A percentile compares a stretch with the other conserved stretches of the same genome.
These are phyloP conservation scores for Phthorimaea operculella DNA, from an alignment of 1,140 invertebrate species.

Conservation along the genomic window DNA sequence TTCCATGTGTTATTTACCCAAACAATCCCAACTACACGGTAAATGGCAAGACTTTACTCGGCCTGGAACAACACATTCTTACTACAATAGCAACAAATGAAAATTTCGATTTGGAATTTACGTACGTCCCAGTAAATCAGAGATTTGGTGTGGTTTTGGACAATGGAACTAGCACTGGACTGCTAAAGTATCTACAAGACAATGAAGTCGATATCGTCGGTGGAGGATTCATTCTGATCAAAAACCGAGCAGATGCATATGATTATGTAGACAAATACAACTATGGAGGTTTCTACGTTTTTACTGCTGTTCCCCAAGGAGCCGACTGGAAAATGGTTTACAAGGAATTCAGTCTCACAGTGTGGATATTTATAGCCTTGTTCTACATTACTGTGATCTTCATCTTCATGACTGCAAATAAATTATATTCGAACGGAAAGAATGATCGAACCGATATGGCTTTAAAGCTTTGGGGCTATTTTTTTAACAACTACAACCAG, in stretches of 20 bases:
- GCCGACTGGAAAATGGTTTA: conserved; percentile 34
- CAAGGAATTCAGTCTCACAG: conserved; percentile 24
- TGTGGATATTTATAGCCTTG: conserved; percentile 26
- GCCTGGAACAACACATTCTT: conserved; percentile 32
- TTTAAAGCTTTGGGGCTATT: conserved; percentile 33
- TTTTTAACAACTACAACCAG: conserved; percentile 23
- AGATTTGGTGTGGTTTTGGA: conserved; percentile 27
- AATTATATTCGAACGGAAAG: background rate
- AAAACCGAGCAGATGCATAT: conserved; percentile 26
- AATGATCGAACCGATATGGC: conserved; percentile 6
- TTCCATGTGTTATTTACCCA: conserved; percentile 23
- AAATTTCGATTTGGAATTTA: conserved; percentile 18
- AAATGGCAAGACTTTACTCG: conserved; percentile 18
- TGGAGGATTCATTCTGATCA: conserved; percentile 26
- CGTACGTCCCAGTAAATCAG: conserved; percentile 8
- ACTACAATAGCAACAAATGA: conserved; percentile 20
- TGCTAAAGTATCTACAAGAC: conserved; percentile 21
- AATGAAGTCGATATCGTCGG: conserved; percentile 23
- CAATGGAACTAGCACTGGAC: conserved; percentile 27
- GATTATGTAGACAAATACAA: conserved; percentile 37
- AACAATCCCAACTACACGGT: conserved; percentile 18
- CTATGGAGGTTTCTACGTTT: conserved; percentile 26
- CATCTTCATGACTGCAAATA: conserved; percentile 7
- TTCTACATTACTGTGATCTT: conserved; percentile 13
- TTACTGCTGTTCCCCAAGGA: conserved; percentile 21